Percentiles rank a stretch among this genome's conserved stretches.
phyloP scores from a whole-genome alignment of 2,888 invertebrate genomes.

The Eupithecia dodoneata region DNA sequence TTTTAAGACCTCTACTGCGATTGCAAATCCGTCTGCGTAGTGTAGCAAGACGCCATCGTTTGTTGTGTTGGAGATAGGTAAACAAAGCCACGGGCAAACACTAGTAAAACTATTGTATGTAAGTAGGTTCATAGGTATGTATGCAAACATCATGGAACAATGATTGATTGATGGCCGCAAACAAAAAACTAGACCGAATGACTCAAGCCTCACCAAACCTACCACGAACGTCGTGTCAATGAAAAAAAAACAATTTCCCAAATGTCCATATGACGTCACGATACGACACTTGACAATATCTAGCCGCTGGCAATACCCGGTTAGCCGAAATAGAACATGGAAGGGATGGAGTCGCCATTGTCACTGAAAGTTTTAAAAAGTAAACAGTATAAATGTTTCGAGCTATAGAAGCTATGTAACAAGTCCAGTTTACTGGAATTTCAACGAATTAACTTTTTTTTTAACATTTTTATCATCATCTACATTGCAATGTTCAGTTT shows the following conservation, averaged over 20 bases:
- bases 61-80: too few species aligned
- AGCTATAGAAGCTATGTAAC: neutral
- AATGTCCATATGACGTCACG: slow-evolving; percentile 52
- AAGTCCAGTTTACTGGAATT: neutral
- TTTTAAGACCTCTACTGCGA: too few species aligned
- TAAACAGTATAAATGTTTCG: neutral
- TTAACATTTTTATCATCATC: neutral
- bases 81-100: too few species aligned
- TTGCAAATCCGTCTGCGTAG: too few species aligned
- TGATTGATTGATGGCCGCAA: neutral
- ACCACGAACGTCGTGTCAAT: slow-evolving; percentile 27
- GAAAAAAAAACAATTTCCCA: slow-evolving; percentile 52
- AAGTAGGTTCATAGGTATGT: too few species aligned
- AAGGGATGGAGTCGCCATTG: slow-evolving; percentile 42
- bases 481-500: too few species aligned
- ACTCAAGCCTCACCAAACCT: neutral
- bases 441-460: neutral
- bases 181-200: neutral
- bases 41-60: too few species aligned
- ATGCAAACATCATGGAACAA: neutral
- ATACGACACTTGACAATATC: slow-evolving; percentile 52
- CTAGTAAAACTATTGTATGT: too few species aligned
- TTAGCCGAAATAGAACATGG: slow-evolving; percentile 54
- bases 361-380: neutral
- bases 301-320: slow-evolving; percentile 51